Conservation (phyloP, 2,797 vertebrate species). For the Caiman crocodilus region DNA sequence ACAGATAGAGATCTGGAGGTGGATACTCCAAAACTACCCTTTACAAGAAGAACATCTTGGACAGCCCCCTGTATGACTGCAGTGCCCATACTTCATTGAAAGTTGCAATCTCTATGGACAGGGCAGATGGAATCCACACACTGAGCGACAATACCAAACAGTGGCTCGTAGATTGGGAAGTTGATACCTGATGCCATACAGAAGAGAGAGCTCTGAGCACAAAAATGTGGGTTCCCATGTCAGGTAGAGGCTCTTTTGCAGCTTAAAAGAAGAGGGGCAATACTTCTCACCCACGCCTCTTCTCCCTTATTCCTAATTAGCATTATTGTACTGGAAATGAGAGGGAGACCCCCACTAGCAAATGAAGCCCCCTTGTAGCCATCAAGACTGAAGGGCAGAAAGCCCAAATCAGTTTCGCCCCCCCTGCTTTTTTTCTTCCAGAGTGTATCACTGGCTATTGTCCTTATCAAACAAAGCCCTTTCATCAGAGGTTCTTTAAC, state of each 20-base stretch:
- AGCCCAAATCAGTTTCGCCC: constrained; percentile 78
- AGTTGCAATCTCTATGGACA: no score
- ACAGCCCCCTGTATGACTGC: no score
- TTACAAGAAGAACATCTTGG: no score
- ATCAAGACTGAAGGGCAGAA: constrained; percentile 72
- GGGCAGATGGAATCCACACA: no score
- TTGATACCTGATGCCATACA: no score
- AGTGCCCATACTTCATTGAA: no score
- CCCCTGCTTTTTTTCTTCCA: constrained; percentile 86
- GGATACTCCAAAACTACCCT: no score
- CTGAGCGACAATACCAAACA: no score
- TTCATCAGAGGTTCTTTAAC: constrained; percentile 88
- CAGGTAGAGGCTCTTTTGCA: neutral
- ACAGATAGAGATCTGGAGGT: no score
- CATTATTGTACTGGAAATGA: neutral
- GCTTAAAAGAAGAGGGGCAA: neutral
- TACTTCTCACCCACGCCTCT: neutral
- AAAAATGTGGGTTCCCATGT: neutral
- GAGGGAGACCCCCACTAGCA: constrained; percentile 17
- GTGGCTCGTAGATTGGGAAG: no score
- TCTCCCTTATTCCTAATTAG: neutral
- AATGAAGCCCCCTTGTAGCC: constrained; percentile 29
- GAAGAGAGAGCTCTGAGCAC: neutral
- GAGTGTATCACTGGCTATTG: constrained; percentile 89
- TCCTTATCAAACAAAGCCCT: constrained; percentile 88